Base-by-base conservation (phyloP, 2,888 invertebrate species). In the Spialia ferax region DNA sequence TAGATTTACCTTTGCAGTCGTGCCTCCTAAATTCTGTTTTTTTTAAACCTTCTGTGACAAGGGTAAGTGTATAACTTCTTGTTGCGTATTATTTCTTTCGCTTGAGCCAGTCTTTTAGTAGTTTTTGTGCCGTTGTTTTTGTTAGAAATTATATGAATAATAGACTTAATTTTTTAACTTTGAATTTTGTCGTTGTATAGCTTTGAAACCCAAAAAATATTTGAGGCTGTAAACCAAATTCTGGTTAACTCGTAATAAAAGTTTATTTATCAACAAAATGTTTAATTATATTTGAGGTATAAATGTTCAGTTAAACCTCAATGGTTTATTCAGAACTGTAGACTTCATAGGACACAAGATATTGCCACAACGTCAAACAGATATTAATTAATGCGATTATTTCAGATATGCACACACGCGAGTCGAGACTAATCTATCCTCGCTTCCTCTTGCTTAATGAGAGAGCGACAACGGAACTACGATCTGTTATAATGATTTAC, bases 321-420 rank as follows among this genome's bases (percentile, higher is more conserved):
- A 26, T 5, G 7, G 32, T 5, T 32, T 32, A 45, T 45, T 45
- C 15, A 18, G 42, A 8, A 15, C 8, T 45, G 42, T 8, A 45
- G 11, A 45, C 18, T 4, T 18, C 18, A 45, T 15, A 18, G 18
- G 42, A 18, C 8, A 45, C 2, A 0, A 2, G 7, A 2, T 18
- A 0, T 26, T n/a, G 26, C 23, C 52, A 52, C 52, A 71, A 73
- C 62, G 77, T 66, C 15, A 42, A 42, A 42, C 56, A 57, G 63
- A 63, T 71, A 68, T 70, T 74, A 76, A 75, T 81, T 84, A 86
- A 84, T 79, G 77, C 78, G 83, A 84, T 84, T 80, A 82, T 73
- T 73, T 70, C 73, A 79, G 73, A 75, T 77, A 77, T 71, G 70
- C 74, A 73, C 72, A 71, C 74, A 70, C 74, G 68, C 68, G 69